A percentile compares a stretch with the other conserved stretches of the same genome.
phyloP scores from a whole-genome alignment of 2,888 invertebrate genomes.

The Prosapia bicincta region DNA sequence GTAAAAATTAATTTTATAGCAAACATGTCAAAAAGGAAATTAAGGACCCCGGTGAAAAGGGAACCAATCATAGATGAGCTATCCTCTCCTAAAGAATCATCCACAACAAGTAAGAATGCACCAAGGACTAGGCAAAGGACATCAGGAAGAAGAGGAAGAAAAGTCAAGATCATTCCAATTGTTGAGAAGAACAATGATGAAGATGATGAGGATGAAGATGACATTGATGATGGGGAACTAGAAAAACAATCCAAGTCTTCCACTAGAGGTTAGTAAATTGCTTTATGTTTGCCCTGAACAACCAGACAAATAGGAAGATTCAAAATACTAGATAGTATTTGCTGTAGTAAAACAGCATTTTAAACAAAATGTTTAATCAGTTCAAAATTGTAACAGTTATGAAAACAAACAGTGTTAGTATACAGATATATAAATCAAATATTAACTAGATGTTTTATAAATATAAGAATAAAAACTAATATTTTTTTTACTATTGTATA shows the following conservation, averaged over 20 bases:
- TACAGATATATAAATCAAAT: too few species aligned
- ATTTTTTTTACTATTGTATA: too few species aligned
- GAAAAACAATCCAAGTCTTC: background rate
- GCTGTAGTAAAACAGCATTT: too few species aligned
- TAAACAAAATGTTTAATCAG: too few species aligned
- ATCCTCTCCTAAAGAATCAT: background rate
- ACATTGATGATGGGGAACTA: background rate
- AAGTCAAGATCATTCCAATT: background rate
- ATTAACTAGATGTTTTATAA: too few species aligned
- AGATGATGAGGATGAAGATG: slow-evolving; percentile 7
- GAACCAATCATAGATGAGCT: background rate
- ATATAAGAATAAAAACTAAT: too few species aligned
- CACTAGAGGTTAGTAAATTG: slow-evolving; percentile 9
- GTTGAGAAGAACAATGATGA: background rate
- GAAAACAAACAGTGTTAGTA: too few species aligned
- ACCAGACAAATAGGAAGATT: too few species aligned
- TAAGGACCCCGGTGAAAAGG: background rate
- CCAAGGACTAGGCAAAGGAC: background rate
- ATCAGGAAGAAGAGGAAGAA: background rate
- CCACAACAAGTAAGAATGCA: background rate
- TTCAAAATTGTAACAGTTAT: too few species aligned
- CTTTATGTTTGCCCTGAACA: too few species aligned
- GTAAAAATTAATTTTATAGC: background rate
- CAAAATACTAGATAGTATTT: too few species aligned
- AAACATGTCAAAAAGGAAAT: slow-evolving; percentile 13